Evolutionary conservation across 2,888 invertebrate species (phyloP).

Genomic region (Habrosyne pyritoides): DNA sequence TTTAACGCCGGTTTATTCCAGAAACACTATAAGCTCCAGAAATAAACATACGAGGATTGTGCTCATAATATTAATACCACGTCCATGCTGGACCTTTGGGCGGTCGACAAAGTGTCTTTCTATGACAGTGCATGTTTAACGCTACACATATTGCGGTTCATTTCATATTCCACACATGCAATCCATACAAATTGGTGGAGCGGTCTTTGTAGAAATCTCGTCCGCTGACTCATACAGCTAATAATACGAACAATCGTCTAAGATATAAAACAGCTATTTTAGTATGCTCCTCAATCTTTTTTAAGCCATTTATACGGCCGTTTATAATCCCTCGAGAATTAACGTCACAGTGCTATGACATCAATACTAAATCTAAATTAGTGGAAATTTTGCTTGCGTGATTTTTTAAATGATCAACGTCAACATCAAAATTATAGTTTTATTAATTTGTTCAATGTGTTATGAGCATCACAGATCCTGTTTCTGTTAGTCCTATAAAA

Average conservation of each 20-base stretch:
- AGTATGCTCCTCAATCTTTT: slow-evolving; percentile 1
- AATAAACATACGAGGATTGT: no score
- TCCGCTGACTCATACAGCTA: slow-evolving; percentile 9
- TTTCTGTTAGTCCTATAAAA: no score
- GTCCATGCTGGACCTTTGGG: neutral
- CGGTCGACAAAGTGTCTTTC: neutral
- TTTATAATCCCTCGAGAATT: neutral
- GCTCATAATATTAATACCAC: no score
- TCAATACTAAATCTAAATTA: slow-evolving; percentile 7
- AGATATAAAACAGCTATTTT: slow-evolving; percentile 1
- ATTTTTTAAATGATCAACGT: no score
- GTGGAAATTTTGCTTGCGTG: neutral
- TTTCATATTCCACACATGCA: neutral
- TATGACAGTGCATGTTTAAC: neutral
- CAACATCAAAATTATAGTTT: no score
- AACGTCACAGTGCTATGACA: neutral
- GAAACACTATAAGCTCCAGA: no score
- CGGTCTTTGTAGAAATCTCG: slow-evolving; percentile 9
- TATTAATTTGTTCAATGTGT: no score
- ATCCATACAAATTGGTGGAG: slow-evolving; percentile 4
- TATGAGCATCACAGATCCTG: no score
- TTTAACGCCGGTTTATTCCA: no score
- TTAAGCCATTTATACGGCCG: slow-evolving; percentile 1
- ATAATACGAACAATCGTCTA: slow-evolving; percentile 1
- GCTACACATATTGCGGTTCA: neutral